Evolutionary conservation across 2,888 invertebrate species (phyloP).

Genomic region (Nymphalis urticae): DNA sequence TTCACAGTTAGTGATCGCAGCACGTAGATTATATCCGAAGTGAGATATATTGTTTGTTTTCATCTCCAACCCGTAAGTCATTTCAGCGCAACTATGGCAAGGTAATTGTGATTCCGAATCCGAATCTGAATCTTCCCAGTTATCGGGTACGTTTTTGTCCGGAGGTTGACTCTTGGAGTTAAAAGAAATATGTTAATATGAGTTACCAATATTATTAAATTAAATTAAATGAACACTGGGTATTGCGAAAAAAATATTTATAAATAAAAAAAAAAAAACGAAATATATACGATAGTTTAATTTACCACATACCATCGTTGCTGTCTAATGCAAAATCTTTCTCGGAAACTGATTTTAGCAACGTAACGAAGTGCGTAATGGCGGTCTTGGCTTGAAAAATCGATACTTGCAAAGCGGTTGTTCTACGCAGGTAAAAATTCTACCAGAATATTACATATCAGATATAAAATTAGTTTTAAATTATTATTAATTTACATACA

Average conservation of each 20-base stretch:
- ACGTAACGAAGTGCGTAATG: not conserved
- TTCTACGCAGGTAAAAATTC: not conserved
- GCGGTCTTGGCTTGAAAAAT: slow-evolving; percentile 10
- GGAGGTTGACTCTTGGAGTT: too few species aligned
- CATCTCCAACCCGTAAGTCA: not conserved
- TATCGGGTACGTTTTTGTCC: too few species aligned
- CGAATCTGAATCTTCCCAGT: not conserved
- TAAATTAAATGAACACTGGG: too few species aligned
- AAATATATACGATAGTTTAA: not conserved
- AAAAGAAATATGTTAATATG: too few species aligned
- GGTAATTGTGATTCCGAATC: not conserved
- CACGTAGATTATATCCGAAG: not conserved
- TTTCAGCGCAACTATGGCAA: not conserved
- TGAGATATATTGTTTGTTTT: not conserved
- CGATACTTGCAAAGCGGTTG: slow-evolving; percentile 1
- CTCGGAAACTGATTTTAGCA: not conserved
- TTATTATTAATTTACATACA: too few species aligned
- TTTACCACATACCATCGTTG: not conserved
- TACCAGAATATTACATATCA: too few species aligned
- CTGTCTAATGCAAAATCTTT: not conserved
- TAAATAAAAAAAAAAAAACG: not conserved
- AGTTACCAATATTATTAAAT: too few species aligned
- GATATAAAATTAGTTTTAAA: too few species aligned
- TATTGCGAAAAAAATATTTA: too few species aligned
- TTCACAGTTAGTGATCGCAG: not conserved